Evolutionary conservation across 2,113 vertebrate genomes (phyloP), one percentile per base, ranked within the genome.

Genomic region (Sceloporus tristichus): DNA sequence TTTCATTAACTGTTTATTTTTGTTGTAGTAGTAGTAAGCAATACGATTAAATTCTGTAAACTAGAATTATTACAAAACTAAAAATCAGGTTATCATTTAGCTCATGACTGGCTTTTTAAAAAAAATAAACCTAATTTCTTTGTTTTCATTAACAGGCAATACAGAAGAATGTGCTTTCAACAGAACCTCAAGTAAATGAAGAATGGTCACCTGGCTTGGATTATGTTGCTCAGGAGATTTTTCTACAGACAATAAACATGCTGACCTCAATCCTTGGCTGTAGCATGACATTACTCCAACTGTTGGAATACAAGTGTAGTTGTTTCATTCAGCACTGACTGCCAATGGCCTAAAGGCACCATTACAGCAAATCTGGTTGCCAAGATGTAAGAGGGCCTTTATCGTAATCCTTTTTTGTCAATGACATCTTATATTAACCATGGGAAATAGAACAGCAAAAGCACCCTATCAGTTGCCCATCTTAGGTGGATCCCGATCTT

Each of bases 171-270:
- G 25, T 79, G 68, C 42, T 42, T 62, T 79, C 70, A 42, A 84
- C n/a, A 71, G 38, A 18, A 65, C 34, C 38, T 9, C 1, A 9
- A 75, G 10, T 38, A 85, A 81, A 66, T 74, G 83, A 38, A 59
- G 59, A 48, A 38, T 76, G 53, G 59, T 89, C 88, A 77, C 79
- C 79, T 86, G 71, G 59, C 78, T 76, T 79, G 18, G 71, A 76
- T 89, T 88, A 70, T 82, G 59, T 82, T 76, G 82, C 59, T 82
- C 42, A 54, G 70, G 70, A 85, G 78, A 76, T 82, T 86, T 82
- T 66, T 27, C 73, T 68, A 77, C 40, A 81, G 83, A 85, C 84
- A 77, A 68, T 86, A 82, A 76, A 82, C 79, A 70, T 56, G 70
- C 42, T 89, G 84, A 76, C 59, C 70, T 89, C 84, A 85, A 38